Percentiles rank a stretch among this genome's conserved stretches.
Conservation (phyloP, 1,140 invertebrate genomes). For the Hetaerina americana region DNA sequence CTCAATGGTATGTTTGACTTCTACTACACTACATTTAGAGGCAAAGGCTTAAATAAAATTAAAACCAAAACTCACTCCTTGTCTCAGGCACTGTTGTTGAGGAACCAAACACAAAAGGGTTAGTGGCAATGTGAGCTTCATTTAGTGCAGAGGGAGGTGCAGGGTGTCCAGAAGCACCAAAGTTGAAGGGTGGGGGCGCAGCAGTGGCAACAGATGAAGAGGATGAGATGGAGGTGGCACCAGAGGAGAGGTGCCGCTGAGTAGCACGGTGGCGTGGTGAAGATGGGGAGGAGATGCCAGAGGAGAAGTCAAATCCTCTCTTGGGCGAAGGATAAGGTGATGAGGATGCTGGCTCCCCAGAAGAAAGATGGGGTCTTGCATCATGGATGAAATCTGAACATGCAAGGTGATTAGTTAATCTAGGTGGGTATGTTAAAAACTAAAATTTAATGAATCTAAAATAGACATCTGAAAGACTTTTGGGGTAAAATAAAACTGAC, state of each 20-base stretch:
- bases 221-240: background rate
- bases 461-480: too few species aligned
- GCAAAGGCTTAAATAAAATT: too few species aligned
- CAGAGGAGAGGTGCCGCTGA: background rate
- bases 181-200: constrained; percentile 2
- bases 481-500: too few species aligned
- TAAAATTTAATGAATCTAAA: too few species aligned
- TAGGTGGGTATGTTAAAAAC: too few species aligned
- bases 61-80: constrained; percentile 6
- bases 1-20: too few species aligned
- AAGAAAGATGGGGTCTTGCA: background rate
- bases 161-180: background rate
- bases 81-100: constrained; percentile 23
- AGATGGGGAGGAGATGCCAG: constrained; percentile 25
- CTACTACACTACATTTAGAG: too few species aligned
- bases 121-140: constrained; percentile 25
- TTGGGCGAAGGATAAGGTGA: constrained; percentile 23
- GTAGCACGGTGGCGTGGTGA: constrained; percentile 12
- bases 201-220: background rate
- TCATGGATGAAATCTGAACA: background rate
- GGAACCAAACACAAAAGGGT: constrained; percentile 45
- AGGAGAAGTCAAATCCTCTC: constrained; percentile 46
- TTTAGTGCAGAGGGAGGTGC: background rate
- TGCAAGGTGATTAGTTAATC: too few species aligned
- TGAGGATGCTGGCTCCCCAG: background rate